phyloP scores from a whole-genome alignment of 1,140 invertebrate species.

The Ceratina australensis region DNA sequence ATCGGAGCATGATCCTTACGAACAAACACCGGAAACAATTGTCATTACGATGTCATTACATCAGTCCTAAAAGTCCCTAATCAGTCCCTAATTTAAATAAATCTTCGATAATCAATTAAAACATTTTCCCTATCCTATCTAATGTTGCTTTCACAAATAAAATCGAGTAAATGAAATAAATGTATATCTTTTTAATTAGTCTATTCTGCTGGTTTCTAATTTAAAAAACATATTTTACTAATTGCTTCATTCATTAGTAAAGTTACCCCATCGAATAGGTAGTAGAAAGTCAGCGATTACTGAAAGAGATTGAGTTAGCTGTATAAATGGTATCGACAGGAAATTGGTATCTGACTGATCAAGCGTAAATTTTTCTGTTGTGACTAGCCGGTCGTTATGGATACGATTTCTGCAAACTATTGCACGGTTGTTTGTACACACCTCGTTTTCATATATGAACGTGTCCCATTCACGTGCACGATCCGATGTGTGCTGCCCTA shows the following conservation, averaged over 20 bases:
- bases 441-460: slow-evolving; percentile 42
- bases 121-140: too few species aligned
- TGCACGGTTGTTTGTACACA: slow-evolving; percentile 45
- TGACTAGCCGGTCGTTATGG: slow-evolving; percentile 68
- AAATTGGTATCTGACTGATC: slow-evolving; percentile 59
- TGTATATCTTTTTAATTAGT: too few species aligned
- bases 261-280: too few species aligned
- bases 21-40: slow-evolving; percentile 20
- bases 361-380: slow-evolving; percentile 61
- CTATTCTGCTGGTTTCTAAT: too few species aligned
- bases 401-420: slow-evolving; percentile 53
- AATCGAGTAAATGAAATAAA: too few species aligned
- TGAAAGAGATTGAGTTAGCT: not conserved
- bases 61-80: too few species aligned
- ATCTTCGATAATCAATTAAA: too few species aligned
- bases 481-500: slow-evolving; percentile 36
- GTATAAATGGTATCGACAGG: not conserved
- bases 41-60: not conserved
- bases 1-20: not conserved
- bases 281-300: too few species aligned
- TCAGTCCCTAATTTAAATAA: not conserved
- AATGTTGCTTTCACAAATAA: too few species aligned
- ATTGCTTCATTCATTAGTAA: too few species aligned
- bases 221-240: too few species aligned
- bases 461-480: slow-evolving; percentile 18